These are phyloP conservation scores for Coronaproctus castanopsis DNA, from an alignment of 2,888 invertebrate species.

Conservation along the genomic window DNA sequence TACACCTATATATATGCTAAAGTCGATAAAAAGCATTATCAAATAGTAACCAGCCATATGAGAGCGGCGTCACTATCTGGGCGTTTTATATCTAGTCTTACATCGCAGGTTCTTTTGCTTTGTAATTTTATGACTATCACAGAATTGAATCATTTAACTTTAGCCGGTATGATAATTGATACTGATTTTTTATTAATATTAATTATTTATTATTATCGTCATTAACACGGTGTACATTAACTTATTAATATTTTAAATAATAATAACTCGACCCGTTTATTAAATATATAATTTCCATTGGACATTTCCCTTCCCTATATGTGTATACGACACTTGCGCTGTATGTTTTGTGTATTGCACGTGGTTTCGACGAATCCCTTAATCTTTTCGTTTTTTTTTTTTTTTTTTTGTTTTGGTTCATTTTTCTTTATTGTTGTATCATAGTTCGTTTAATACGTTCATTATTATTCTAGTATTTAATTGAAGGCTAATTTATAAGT, in stretches of 20 bases:
- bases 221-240: too few relatives aligned
- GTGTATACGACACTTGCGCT: not conserved
- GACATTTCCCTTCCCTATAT: too few relatives aligned
- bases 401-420: too few relatives aligned
- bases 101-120: slow-evolving; percentile 25
- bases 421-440: too few relatives aligned
- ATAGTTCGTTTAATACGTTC: too few relatives aligned
- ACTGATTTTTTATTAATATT: not conserved
- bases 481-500: too few relatives aligned
- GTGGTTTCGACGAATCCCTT: not conserved
- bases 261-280: too few relatives aligned
- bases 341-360: not conserved
- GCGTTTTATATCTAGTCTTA: slow-evolving; percentile 25
- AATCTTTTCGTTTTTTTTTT: not conserved
- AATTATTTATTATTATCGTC: not conserved
- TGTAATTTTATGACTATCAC: slow-evolving; percentile 20
- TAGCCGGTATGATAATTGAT: slow-evolving; percentile 21
- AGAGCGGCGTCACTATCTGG: slow-evolving; percentile 29
- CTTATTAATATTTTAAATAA: too few relatives aligned
- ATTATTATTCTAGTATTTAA: too few relatives aligned
- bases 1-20: slow-evolving; percentile 32
- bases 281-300: too few relatives aligned
- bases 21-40: slow-evolving; percentile 27
- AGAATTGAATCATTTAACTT: slow-evolving; percentile 29
- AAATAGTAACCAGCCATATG: slow-evolving; percentile 29